Percentiles rank a stretch among this genome's conserved stretches.
Conservation (phyloP, 2,797 vertebrate species). For the Rhinogobio ventralis region DNA sequence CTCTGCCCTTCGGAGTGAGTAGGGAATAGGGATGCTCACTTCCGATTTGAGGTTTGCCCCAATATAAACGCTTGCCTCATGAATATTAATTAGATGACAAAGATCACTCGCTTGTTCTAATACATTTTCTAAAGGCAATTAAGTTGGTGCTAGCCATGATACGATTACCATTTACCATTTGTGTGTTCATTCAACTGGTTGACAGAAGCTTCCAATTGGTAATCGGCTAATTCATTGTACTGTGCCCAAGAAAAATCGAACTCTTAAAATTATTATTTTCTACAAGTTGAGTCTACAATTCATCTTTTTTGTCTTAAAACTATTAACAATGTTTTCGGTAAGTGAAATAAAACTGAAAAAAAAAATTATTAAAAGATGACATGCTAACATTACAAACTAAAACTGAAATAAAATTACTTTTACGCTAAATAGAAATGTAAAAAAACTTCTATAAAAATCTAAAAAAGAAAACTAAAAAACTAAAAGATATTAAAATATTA, state of each 20-base stretch:
- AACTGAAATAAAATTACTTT: neutral
- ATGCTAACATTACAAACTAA: neutral
- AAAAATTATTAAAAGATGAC: neutral
- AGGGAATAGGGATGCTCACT: too few species aligned
- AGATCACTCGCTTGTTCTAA: neutral
- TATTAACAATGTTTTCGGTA: too few species aligned
- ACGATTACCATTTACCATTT: slow-evolving; percentile 6
- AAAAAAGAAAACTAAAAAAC: neutral
- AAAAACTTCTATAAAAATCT: neutral
- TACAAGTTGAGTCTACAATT: neutral
- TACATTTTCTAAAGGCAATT: slow-evolving; percentile 13
- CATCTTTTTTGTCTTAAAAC: neutral
- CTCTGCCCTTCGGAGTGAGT: too few species aligned
- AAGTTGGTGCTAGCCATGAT: neutral
- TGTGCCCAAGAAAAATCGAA: neutral
- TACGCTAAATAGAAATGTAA: neutral
- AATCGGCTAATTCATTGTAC: neutral
- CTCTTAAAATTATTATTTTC: neutral
- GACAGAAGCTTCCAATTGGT: neutral
- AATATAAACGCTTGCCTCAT: slow-evolving; percentile 8
- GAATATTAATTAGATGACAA: slow-evolving; percentile 14
- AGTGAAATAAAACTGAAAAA: neutral
- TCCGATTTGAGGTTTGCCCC: too few species aligned
- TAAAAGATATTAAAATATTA: neutral
- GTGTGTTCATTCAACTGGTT: neutral